Evolutionary conservation across 2,888 invertebrate species (phyloP), one percentile per base, ranked within the genome.

Genomic region (Drepanosiphum platanoidis): DNA sequence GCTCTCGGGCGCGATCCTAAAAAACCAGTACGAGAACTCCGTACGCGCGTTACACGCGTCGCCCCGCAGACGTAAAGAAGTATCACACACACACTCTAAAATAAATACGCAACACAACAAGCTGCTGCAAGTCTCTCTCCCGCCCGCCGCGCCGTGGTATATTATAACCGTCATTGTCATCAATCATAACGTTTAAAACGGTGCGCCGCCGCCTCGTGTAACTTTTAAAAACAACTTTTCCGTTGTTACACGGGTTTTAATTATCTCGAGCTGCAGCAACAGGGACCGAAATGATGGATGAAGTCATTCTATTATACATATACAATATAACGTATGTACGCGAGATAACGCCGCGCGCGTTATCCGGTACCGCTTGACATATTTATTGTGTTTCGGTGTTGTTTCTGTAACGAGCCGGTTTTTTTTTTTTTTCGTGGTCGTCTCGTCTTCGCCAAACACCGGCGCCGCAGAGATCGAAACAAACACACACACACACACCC

Each of bases 331-430:
- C n/a, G n/a, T n/a, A n/a, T n/a, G n/a, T 11, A 18, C 72, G 39
- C 32, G 68, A 75, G 83, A 84, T 84, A 75, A 84, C 61, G 70
- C 22, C 22, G 36, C 32, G 34, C 7, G 36, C 34, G 75, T 66
- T 82, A 82, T 83, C 83, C 83, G 83, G 75, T 83, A 34, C 42
- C 66, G 18, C 66, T 52, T 75, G 83, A 84, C 83, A 75, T 75
- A 75, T 84, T 84, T 75, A 84, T 84, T 84, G 68, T 82, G 30
- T 75, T 82, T 64, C 61, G 61, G 72, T 39, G 58, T 42, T 70
- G 52, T 72, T 34, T n/a, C 22, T 27, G n/a, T 74, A 66, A 74
- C 66, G 52, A 66, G 52, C 58, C 27, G n/a, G 36, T 58, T 46
- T 70, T 70, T 36, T 46, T 42, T 79, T 27, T 42, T 30, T 32